Evolutionary conservation across 2,113 vertebrate species (phyloP).

Genomic region (Noturus placidus): DNA sequence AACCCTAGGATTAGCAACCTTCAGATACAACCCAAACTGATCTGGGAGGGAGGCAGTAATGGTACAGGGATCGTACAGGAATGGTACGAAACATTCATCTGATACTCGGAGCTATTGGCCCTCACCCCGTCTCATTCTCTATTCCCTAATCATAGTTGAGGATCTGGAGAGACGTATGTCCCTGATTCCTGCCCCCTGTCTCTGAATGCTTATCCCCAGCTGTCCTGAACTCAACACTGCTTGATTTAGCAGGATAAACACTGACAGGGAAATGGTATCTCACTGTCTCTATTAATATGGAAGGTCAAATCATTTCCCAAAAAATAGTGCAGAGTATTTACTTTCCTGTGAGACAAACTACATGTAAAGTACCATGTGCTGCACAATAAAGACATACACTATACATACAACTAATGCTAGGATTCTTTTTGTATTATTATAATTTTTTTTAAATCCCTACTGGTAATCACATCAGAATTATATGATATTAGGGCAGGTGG

Average conservation of each 20-base stretch:
- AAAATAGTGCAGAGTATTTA: conserved; percentile 18
- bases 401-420: not conserved
- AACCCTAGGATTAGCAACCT: not conserved
- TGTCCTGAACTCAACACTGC: conserved; percentile 57
- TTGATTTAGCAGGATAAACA: conserved; percentile 63
- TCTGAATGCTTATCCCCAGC: conserved; percentile 57
- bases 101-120: conserved; percentile 19
- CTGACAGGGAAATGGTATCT: conserved; percentile 57
- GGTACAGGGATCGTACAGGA: not conserved
- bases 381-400: conserved; percentile 9
- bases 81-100: not conserved
- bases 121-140: not conserved
- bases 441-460: not conserved
- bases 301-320: conserved; percentile 57
- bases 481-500: not conserved
- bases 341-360: conserved; percentile 9
- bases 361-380: not conserved
- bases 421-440: not conserved
- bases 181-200: conserved; percentile 45
- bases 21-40: not conserved
- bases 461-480: not conserved
- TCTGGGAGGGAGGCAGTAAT: conserved; percentile 10
- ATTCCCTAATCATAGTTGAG: conserved; percentile 34
- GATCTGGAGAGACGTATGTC: conserved; percentile 48
- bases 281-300: conserved; percentile 57